phyloP scores from a whole-genome alignment of 2,113 vertebrate species.

The Thinocorus orbignyianus region DNA sequence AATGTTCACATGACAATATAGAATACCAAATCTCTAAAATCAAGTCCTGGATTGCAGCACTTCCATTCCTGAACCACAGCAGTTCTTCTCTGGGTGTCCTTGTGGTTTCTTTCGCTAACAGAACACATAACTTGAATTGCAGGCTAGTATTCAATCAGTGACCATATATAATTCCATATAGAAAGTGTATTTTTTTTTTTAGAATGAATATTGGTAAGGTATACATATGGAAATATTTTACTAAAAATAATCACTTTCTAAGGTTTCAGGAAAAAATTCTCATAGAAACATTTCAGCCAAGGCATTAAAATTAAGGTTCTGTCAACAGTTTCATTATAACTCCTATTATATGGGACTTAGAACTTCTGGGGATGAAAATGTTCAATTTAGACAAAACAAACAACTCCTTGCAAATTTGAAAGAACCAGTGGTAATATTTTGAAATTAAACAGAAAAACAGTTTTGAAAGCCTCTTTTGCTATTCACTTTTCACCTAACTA shows the following conservation, averaged over 20 bases:
- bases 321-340: conserved; percentile 3
- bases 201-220: conserved; percentile 13
- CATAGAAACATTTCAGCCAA: conserved; percentile 31
- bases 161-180: neutral
- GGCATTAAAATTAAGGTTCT: conserved; percentile 35
- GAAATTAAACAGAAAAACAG: neutral
- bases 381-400: conserved; percentile 13
- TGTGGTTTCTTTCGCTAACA: neutral
- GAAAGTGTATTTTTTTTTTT: conserved; percentile 40
- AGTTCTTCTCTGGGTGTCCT: neutral
- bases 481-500: neutral
- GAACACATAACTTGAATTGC: neutral
- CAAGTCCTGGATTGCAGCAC: neutral
- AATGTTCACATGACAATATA: neutral
- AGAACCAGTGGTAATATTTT: neutral
- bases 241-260: conserved; percentile 60
- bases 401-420: neutral
- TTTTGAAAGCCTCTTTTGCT: neutral
- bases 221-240: conserved; percentile 60
- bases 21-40: neutral
- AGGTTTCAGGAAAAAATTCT: conserved; percentile 13
- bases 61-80: neutral
- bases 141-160: conserved; percentile 1
- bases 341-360: neutral
- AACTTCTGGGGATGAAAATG: conserved; percentile 4